phyloP scores from a whole-genome alignment of 2,888 invertebrate species.

The Limnephilus marmoratus region DNA sequence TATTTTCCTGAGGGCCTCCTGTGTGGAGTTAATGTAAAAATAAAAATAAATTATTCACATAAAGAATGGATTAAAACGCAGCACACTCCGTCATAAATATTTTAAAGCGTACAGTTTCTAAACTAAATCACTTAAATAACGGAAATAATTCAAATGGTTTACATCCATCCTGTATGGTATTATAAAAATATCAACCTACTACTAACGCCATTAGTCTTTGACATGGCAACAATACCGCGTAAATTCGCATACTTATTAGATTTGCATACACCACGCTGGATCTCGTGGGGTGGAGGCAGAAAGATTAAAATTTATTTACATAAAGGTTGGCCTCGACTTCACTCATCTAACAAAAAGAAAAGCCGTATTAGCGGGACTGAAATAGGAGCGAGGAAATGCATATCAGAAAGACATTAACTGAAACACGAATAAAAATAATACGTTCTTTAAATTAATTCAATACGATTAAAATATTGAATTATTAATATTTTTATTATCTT shows the following conservation, averaged over 20 bases:
- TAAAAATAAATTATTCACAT: too few species aligned
- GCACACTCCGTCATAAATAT: not conserved
- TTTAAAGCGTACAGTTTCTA: not conserved
- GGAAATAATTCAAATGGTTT: not conserved
- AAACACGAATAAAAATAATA: not conserved
- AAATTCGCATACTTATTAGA: not conserved
- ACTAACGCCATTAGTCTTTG: conserved; percentile 16
- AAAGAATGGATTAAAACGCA: too few species aligned
- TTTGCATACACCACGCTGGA: not conserved
- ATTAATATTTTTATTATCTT: too few species aligned
- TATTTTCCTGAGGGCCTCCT: too few species aligned
- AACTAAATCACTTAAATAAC: not conserved
- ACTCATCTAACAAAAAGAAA: not conserved
- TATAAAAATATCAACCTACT: not conserved
- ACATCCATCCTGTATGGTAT: not conserved
- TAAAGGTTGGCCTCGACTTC: not conserved
- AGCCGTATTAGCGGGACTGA: not conserved
- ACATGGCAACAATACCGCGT: conserved; percentile 1
- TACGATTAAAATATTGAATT: too few species aligned
- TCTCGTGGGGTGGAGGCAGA: not conserved
- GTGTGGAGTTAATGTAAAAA: too few species aligned
- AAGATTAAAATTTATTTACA: not conserved
- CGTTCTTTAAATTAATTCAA: not conserved
- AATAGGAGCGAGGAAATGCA: not conserved
- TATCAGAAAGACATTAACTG: not conserved